These are phyloP conservation scores for Acromyrmex heyeri DNA, from an alignment of 1,140 invertebrate genomes.

Conservation along the genomic window DNA sequence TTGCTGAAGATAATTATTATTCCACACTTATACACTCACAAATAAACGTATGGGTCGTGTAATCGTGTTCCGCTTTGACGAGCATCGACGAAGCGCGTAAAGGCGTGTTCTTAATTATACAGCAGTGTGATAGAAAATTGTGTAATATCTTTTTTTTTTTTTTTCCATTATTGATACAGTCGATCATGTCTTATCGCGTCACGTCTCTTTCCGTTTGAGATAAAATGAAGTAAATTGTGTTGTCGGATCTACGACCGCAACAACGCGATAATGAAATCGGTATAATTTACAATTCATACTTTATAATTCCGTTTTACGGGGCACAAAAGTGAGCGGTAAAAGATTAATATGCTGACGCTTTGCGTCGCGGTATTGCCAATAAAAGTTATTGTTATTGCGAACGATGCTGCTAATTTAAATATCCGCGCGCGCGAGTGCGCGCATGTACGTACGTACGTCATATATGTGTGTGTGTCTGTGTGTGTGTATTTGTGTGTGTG, in stretches of 20 bases:
- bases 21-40: constrained; percentile 13
- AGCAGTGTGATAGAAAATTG: constrained; percentile 33
- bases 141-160: neutral
- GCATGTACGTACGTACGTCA: neutral
- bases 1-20: constrained; percentile 56
- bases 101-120: constrained; percentile 54
- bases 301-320: constrained; percentile 30
- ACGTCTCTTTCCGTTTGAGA: neutral
- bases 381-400: constrained; percentile 58
- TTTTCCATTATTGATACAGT: neutral
- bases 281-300: constrained; percentile 40
- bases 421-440: constrained; percentile 43
- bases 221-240: constrained; percentile 4
- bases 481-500: no score
- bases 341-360: constrained; percentile 61
- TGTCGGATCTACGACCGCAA: neutral
- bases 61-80: constrained; percentile 54
- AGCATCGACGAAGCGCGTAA: constrained; percentile 43
- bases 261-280: constrained; percentile 12
- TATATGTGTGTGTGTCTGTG: neutral
- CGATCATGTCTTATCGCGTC: neutral
- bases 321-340: constrained; percentile 27
- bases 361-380: constrained; percentile 46
- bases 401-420: constrained; percentile 60
- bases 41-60: constrained; percentile 23